Conservation (phyloP, 2,797 vertebrate species). For the Tolypeutes matacus region DNA sequence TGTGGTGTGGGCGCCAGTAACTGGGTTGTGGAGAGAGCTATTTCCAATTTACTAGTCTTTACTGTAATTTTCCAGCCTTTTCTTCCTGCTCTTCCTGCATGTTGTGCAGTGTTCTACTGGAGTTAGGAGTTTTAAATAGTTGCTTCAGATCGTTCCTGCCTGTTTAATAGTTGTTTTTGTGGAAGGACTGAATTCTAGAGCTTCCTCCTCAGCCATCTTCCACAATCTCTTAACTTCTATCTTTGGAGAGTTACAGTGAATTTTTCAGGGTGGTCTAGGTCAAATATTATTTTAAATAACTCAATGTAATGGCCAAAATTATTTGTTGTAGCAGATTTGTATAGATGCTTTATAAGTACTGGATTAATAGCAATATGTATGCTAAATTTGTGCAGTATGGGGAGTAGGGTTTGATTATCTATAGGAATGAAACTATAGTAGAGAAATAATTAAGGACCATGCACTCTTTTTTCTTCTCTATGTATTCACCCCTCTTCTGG, state of each 20-base stretch:
- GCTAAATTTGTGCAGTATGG: slow-evolving; percentile 4
- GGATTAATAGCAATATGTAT: not conserved
- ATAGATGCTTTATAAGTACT: slow-evolving; percentile 24
- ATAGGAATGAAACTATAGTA: slow-evolving; percentile 9
- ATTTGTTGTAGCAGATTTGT: slow-evolving; percentile 10
- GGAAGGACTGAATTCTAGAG: too few relatives aligned
- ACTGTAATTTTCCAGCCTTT: too few relatives aligned
- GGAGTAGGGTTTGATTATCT: slow-evolving; percentile 34
- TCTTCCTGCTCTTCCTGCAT: too few relatives aligned
- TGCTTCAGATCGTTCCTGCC: too few relatives aligned
- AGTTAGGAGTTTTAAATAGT: too few relatives aligned
- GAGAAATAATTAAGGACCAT: not conserved
- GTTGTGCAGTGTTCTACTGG: too few relatives aligned
- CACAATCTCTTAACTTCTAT: slow-evolving; percentile 8
- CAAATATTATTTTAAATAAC: slow-evolving; percentile 34
- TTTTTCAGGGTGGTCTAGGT: not conserved
- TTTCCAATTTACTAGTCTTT: too few relatives aligned
- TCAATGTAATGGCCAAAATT: not conserved
- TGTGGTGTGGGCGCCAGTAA: too few relatives aligned
- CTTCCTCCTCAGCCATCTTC: too few relatives aligned
- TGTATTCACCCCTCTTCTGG: not conserved
- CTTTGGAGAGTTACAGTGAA: slow-evolving; percentile 37
- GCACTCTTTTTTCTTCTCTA: not conserved
- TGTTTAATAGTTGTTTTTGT: too few relatives aligned
- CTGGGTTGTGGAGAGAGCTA: too few relatives aligned